Evolutionary conservation across 2,797 vertebrate species (phyloP), one percentile per base, ranked within the genome.

Genomic region (Phyllotis vaccarum): DNA sequence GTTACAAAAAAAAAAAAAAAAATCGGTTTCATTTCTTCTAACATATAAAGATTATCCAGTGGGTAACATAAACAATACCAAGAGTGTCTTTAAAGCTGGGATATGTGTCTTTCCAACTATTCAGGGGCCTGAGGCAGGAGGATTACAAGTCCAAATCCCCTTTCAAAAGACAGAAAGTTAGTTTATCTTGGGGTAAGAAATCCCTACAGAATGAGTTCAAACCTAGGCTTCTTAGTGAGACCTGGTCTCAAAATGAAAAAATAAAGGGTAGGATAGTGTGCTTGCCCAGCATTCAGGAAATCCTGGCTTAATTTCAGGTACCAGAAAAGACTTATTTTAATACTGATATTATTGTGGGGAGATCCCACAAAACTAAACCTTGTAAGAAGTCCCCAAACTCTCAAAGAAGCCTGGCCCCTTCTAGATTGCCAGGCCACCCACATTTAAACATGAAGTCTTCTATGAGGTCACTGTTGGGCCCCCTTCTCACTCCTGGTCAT

Each of bases 341-440:
- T 54, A 34, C 21, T 12, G 66, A 29, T 29, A 56, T 13, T 80
- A 22, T 22, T 19, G 54, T 24, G 27, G 29, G 52, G 64, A 75
- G 37, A 19, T 1, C 7, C 11, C 7, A 17, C 7, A 7, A 49
- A 93, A n/a, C 24, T 29, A 37, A 54, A 43, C 16, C 2, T 3
- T 6, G 24, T 13, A 24, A 74, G 72, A 29, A 19, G 3, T 54
- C 43, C 60, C 29, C 62, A 2, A 27, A 29, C 8, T 46, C 49
- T 40, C 17, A 16, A 37, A 34, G n/a, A 31, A 29, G 29, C 70
- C 64, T 52, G 40, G 4, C 3, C 22, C 37, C 31, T 13, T 4
- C 27, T 6, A 1, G 0, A 1, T 13, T 19, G 0, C 21, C 11
- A 13, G 6, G 76, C 64, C 34, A 6, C n/a, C 19, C 3, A 13